Percentiles rank a stretch among this genome's conserved stretches.
Evolutionary conservation across 2,888 invertebrate genomes (phyloP).

Genomic region (Calameuta pallipes): DNA sequence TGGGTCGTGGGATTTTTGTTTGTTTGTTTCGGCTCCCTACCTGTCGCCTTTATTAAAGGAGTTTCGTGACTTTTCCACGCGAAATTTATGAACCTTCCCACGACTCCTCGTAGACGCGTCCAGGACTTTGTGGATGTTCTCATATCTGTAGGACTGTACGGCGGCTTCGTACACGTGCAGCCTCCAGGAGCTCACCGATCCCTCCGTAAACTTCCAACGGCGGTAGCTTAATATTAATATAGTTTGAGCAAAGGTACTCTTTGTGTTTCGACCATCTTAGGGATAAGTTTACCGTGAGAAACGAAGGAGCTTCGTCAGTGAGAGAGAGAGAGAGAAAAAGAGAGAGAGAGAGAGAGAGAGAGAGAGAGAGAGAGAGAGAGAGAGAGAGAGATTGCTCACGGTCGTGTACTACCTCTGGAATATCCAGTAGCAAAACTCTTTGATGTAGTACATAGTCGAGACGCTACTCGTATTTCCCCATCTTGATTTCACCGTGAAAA

Average conservation of each 20-base stretch:
- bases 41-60: background rate
- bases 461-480: background rate
- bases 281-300: background rate
- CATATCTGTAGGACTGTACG: background rate
- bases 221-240: constrained; percentile 24
- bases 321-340: no score
- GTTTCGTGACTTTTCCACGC: background rate
- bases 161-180: background rate
- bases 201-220: background rate
- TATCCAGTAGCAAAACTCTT: background rate
- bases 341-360: no score
- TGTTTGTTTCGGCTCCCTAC: background rate
- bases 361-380: no score
- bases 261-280: background rate
- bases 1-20: no score
- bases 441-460: background rate
- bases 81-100: background rate
- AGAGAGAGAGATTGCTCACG: background rate
- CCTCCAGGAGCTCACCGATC: no score
- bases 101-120: background rate
- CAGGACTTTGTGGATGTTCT: background rate
- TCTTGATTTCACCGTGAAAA: background rate
- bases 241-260: constrained; percentile 6
- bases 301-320: background rate
- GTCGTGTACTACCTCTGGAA: background rate